Evolutionary conservation across 92 coral and sea anemone species (phyloP).

Genomic region (Pocillopora meandrina): DNA sequence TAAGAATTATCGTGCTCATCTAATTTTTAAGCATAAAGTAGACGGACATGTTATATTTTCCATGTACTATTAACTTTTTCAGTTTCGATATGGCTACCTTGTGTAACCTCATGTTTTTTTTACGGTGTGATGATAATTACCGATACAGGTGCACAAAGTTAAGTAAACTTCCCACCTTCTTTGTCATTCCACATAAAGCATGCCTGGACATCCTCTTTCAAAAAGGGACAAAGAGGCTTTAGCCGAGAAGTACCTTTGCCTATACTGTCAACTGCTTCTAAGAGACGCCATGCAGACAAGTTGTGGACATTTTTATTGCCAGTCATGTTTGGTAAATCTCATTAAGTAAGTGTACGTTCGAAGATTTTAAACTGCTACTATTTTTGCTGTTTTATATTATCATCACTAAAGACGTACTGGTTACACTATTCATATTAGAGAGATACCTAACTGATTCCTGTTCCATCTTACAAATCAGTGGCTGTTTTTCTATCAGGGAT

Average conservation of each 20-base stretch:
- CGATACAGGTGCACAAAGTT: too few species aligned
- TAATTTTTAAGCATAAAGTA: too few species aligned
- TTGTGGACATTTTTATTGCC: constrained; percentile 60
- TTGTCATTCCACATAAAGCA: too few species aligned
- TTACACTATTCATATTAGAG: not conserved
- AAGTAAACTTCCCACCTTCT: too few species aligned
- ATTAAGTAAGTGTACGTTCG: constrained; percentile 29
- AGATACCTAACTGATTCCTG: not conserved
- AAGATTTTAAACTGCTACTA: not conserved
- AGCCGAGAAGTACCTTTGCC: constrained; percentile 41
- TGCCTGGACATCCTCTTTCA: too few species aligned
- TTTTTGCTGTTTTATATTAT: not conserved
- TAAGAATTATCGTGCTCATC: too few species aligned
- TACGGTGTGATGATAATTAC: too few species aligned
- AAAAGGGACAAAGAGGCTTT: too few species aligned
- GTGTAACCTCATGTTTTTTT: too few species aligned
- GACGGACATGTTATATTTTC: too few species aligned
- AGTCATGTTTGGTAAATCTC: constrained; percentile 37
- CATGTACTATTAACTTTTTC: too few species aligned
- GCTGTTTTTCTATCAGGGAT: not conserved
- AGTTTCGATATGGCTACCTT: too few species aligned
- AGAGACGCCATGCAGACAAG: constrained; percentile 50
- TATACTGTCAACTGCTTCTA: constrained; percentile 36
- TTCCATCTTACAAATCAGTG: not conserved
- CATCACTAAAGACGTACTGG: not conserved